Evolutionary conservation across 2,888 invertebrate species (phyloP).

Genomic region (Eupithecia pulchellata): DNA sequence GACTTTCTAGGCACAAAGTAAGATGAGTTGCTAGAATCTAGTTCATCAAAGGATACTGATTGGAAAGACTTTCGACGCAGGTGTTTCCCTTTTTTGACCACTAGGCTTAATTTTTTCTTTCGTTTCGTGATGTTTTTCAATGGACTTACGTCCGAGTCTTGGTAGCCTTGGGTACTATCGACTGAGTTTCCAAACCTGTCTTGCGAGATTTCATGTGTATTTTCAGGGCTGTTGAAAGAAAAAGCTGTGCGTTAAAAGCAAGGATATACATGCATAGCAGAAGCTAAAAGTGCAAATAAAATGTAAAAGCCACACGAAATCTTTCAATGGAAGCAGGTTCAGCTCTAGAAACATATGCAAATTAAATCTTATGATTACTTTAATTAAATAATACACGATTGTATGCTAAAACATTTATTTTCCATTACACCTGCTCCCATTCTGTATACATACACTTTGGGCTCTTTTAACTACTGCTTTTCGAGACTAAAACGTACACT

Average conservation of each 20-base stretch:
- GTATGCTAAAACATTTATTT: constrained; percentile 39
- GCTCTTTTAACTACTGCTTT: constrained; percentile 36
- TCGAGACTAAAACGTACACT: not conserved
- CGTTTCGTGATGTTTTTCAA: constrained; percentile 50
- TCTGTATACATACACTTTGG: constrained; percentile 31
- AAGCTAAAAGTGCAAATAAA: constrained; percentile 52
- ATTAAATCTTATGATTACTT: constrained; percentile 41
- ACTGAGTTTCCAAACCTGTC: constrained; percentile 54
- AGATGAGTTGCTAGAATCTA: constrained; percentile 61
- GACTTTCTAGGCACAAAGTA: constrained; percentile 44
- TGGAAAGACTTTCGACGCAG: constrained; percentile 49
- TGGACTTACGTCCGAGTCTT: constrained; percentile 70
- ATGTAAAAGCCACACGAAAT: constrained; percentile 48
- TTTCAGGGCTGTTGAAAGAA: constrained; percentile 56
- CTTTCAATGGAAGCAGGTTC: constrained; percentile 76
- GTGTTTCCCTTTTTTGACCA: constrained; percentile 50
- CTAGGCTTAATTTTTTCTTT: constrained; percentile 54
- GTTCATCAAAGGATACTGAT: constrained; percentile 47
- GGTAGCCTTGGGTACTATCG: constrained; percentile 73
- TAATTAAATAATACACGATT: constrained; percentile 40
- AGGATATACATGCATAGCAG: constrained; percentile 44
- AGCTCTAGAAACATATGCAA: constrained; percentile 7
- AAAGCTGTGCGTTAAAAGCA: constrained; percentile 48
- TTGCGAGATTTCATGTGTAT: constrained; percentile 48
- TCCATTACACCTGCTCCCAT: constrained; percentile 49